Percentiles rank a stretch among this genome's conserved stretches.
These are phyloP conservation scores for Sporophila hypoxantha DNA, from an alignment of 2,113 vertebrate species.

Conservation along the genomic window DNA sequence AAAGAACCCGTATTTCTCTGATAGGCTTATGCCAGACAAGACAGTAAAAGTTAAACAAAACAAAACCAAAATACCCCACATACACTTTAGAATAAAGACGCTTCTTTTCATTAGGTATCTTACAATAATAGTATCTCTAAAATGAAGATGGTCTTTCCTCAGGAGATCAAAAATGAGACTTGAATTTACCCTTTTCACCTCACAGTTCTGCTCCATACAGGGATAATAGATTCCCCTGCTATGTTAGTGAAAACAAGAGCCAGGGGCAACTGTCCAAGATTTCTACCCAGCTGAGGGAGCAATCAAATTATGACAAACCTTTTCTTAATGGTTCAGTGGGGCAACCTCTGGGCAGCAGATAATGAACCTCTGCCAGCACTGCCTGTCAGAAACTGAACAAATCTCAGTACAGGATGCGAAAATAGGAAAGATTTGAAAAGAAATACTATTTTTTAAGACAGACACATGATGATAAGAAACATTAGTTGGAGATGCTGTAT, in stretches of 20 bases:
- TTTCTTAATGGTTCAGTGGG: not conserved
- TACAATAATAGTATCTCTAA: not conserved
- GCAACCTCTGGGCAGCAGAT: not conserved
- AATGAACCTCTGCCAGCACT: not conserved
- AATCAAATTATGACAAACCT: not conserved
- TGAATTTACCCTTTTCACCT: slow-evolving; percentile 1
- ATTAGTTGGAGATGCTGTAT: not conserved
- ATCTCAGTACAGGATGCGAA: not conserved
- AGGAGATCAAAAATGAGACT: not conserved
- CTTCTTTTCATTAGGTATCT: not conserved
- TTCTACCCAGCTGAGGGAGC: not conserved
- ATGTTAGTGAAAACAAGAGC: not conserved
- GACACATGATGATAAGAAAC: not conserved
- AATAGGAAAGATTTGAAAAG: not conserved
- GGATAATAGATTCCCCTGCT: not conserved
- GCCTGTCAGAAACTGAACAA: not conserved
- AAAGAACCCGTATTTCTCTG: not conserved
- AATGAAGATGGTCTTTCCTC: not conserved
- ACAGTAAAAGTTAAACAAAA: not conserved
- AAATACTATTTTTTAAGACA: not conserved
- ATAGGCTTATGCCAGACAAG: not conserved
- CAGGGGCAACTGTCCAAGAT: not conserved
- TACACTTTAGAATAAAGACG: not conserved
- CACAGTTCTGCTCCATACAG: not conserved
- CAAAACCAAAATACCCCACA: not conserved